A percentile compares a stretch with the other conserved stretches of the same genome.
Conservation (phyloP, 2,888 invertebrate genomes). For the Nymphalis polychloros region DNA sequence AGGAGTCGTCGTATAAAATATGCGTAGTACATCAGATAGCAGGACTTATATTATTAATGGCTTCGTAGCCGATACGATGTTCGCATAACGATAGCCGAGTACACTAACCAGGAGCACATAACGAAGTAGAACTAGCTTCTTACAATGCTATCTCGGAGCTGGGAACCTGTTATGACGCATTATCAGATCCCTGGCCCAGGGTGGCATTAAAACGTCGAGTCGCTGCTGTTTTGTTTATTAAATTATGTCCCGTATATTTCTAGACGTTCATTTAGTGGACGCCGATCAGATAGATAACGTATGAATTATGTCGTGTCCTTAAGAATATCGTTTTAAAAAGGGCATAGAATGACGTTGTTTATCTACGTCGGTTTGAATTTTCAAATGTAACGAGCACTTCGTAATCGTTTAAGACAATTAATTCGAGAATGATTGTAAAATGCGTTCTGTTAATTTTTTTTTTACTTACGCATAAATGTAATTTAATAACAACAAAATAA, state of each 20-base stretch:
- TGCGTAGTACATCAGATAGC: conserved; percentile 65
- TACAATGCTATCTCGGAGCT: conserved; percentile 77
- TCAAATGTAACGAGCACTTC: not conserved
- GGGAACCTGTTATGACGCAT: conserved; percentile 77
- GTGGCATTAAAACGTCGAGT: conserved; percentile 53
- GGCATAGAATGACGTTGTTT: conserved; percentile 57
- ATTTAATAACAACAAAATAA: too few relatives aligned
- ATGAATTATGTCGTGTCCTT: conserved; percentile 74
- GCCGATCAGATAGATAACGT: conserved; percentile 74
- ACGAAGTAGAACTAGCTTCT: conserved; percentile 73
- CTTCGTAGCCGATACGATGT: conserved; percentile 60
- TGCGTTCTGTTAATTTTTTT: too few relatives aligned
- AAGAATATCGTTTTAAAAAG: conserved; percentile 64
- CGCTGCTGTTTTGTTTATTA: conserved; percentile 80
- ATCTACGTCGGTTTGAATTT: conserved; percentile 54
- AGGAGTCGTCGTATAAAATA: conserved; percentile 54
- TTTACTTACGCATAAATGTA: too few relatives aligned
- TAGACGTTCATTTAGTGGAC: conserved; percentile 78
- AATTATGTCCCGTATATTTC: conserved; percentile 78
- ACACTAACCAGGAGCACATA: conserved; percentile 69
- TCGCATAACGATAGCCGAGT: conserved; percentile 61
- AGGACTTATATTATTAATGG: conserved; percentile 73
- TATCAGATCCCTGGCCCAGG: conserved; percentile 78
- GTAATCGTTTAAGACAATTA: not conserved
- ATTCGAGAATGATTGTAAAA: not conserved